A percentile compares a stretch with the other conserved stretches of the same genome.
Evolutionary conservation across 2,888 invertebrate species (phyloP).

Genomic region (Dermolepida albohirtum): DNA sequence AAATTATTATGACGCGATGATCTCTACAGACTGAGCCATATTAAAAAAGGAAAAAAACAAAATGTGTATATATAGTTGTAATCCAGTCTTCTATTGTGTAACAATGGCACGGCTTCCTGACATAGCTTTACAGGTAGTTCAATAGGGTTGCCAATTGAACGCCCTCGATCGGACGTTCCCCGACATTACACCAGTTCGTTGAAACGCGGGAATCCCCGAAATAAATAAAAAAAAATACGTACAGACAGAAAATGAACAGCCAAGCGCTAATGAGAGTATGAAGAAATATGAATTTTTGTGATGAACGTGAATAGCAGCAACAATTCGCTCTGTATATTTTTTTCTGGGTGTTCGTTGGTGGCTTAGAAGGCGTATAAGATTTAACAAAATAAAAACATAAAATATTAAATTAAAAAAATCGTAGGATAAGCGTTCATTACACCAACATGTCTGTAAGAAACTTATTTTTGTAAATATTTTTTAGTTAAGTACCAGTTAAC

Average conservation of each 20-base stretch:
- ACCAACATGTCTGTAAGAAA: conserved; percentile 57
- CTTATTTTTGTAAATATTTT: conserved; percentile 63
- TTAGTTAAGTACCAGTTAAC: conserved; percentile 62
- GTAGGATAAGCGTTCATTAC: conserved; percentile 52
- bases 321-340: too few relatives aligned
- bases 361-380: conserved; percentile 24
- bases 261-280: too few relatives aligned
- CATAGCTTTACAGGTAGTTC: conserved; percentile 53
- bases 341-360: conserved; percentile 11
- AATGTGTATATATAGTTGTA: conserved; percentile 57
- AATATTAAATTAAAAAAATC: conserved; percentile 10
- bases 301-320: too few relatives aligned
- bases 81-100: conserved; percentile 59
- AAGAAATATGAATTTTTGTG: too few relatives aligned
- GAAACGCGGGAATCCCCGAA: too few relatives aligned
- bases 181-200: background rate
- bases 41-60: background rate
- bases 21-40: conserved; percentile 39
- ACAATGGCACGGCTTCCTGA: conserved; percentile 55
- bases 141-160: conserved; percentile 18
- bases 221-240: too few relatives aligned
- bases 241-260: too few relatives aligned
- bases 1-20: conserved; percentile 24
- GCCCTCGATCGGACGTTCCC: background rate
- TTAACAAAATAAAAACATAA: conserved; percentile 2